Evolutionary conservation across 2,113 vertebrate species (phyloP), one percentile per base, ranked within the genome.

Genomic region (Oreocharis arfaki): DNA sequence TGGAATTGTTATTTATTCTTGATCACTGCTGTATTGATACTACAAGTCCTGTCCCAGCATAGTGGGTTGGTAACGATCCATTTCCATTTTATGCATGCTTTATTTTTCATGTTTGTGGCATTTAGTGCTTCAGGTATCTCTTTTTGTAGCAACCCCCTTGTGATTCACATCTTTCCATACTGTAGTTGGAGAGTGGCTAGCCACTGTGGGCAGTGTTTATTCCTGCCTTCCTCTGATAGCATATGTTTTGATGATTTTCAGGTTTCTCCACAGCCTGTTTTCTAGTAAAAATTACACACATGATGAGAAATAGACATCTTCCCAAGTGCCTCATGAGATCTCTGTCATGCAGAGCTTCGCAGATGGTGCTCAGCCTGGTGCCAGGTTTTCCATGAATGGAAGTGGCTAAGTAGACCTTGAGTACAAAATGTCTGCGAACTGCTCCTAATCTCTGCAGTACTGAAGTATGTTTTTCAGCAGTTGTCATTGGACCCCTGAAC

Each of bases 361-460:
- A 96, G 90, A 97, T 92, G 92, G 90, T 70, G 37, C 73, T 86
- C 60, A 81, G 64, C 47, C 76, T 71, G 32, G 32, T 94, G 88
- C 93, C 93, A 96, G 76, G 27, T 91, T 94, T 95, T 81, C 68
- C 1, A 2, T 78, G 92, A 90, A 90, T 71, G 73, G 57, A 80
- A 67, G 75, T 0, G 0, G 28, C 42, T 78, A 88, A 95, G 79
- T 16, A 80, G 65, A 56, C 28, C 69, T 68, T 70, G 59, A 88
- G 42, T 41, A 87, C 47, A 85, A 87, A 65, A 86, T 59, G 47
- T 67, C 59, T 90, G 55, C 59, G 78, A 83, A 83, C 39, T 49
- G 53, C 53, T 92, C 26, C 47, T 88, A 55, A 80, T 85, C 52
- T 89, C 57, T 74, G 50, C 44, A 60, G 35, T 21, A 73, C 30